Evolutionary conservation across 2,888 invertebrate species (phyloP).

Genomic region (Amblyteles armatorius): DNA sequence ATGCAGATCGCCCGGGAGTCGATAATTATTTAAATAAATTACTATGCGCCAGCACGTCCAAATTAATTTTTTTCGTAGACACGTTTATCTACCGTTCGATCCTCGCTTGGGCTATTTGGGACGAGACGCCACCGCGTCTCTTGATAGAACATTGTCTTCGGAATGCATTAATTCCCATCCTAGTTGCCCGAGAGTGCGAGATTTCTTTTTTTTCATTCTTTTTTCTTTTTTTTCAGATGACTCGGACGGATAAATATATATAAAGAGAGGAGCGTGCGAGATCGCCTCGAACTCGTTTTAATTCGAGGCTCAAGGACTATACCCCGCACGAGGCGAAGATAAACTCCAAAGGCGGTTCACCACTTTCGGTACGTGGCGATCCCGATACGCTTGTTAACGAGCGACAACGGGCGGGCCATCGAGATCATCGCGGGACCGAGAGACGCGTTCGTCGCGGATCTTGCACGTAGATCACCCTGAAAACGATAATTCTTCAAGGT

Average conservation of each 20-base stretch:
- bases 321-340: constrained; percentile 28
- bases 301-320: constrained; percentile 60
- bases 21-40: constrained; percentile 58
- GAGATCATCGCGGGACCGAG: constrained; percentile 48
- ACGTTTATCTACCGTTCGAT: constrained; percentile 2
- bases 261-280: constrained; percentile 17
- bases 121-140: too few species aligned
- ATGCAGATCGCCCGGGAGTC: constrained; percentile 61
- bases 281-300: constrained; percentile 54
- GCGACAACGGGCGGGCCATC: constrained; percentile 59
- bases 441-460: constrained; percentile 12
- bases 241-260: constrained; percentile 10
- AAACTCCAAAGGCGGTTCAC: constrained; percentile 42
- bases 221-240: constrained; percentile 7
- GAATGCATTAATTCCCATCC: not conserved
- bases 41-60: not conserved
- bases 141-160: not conserved
- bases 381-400: constrained; percentile 57
- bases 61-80: not conserved
- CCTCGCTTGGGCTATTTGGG: not conserved
- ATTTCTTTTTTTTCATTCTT: not conserved
- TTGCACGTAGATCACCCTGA: constrained; percentile 48
- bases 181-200: not conserved
- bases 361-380: constrained; percentile 49
- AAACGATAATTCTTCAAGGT: constrained; percentile 53